phyloP scores from a whole-genome alignment of 2,113 vertebrate genomes.

The Myiozetetes cayanensis region DNA sequence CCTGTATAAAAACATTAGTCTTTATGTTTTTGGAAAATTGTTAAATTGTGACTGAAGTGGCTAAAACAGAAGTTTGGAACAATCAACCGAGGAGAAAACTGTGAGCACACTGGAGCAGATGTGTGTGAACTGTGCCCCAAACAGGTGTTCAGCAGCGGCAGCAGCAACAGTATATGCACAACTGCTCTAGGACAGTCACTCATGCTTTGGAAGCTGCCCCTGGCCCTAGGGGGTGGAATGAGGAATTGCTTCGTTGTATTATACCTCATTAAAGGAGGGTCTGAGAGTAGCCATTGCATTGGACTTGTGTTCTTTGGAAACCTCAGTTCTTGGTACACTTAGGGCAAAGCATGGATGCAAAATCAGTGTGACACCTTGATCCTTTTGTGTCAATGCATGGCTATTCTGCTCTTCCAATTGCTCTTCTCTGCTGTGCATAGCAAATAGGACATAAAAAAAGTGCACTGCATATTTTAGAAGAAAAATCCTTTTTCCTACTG shows the following conservation, averaged over 20 bases:
- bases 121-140: accelerated
- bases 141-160: background rate
- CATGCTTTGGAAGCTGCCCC: accelerated
- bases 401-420: background rate
- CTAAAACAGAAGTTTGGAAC: background rate
- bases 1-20: background rate
- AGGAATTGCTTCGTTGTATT: background rate
- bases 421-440: background rate
- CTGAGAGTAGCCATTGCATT: background rate
- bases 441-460: background rate
- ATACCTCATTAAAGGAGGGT: accelerated
- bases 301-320: background rate
- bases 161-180: background rate
- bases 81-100: background rate
- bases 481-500: background rate
- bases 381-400: background rate
- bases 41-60: background rate
- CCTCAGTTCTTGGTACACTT: background rate
- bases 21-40: background rate
- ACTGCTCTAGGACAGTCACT: accelerated
- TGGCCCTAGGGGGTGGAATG: background rate
- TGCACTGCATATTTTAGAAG: background rate
- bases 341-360: background rate
- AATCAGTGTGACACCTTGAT: background rate
- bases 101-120: background rate